Base-by-base conservation (phyloP, 2,797 vertebrate species). In the Cygnus olor region DNA sequence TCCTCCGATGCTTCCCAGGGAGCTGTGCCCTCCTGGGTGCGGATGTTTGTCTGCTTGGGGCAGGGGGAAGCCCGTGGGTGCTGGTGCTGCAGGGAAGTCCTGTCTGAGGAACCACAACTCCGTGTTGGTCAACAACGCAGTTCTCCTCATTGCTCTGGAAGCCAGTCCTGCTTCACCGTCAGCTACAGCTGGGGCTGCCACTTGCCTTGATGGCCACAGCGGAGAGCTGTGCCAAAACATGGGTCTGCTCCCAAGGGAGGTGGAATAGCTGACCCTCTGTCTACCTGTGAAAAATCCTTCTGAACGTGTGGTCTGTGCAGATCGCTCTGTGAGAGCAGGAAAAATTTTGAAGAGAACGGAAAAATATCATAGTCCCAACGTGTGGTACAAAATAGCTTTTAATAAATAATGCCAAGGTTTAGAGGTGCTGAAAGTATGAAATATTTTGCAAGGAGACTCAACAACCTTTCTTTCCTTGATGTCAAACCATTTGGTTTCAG, bases 101-200 rank as follows among this genome's bases (percentile, higher is more conserved):
- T 11, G 17, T 0, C 0, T 7, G 24, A 38, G 36, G 78, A 15
- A 2, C 32, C 16, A 27, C 7, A 2, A 2, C 38, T 0, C 0
- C 27, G 32, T 13, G 5, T 15, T 76, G 40, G 16, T n/a, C 40
- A 18, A 0, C 9, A 3, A 11, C 2, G 38, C 4, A 1, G 1
- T 21, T 24, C 20, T 13, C 64, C 18, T 13, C 3, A 2, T 12
- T 25, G 58, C 8, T 1, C 6, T 32, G 49, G 14, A 30, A 76
- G 17, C 58, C 9, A 2, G 20, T 20, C n/a, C 51, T 13, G 22
- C n/a, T n/a, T n/a, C 17, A 5, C 6, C 6, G 2, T 21, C 16
- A 10, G 5, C 42, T 64, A 19, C 21, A 32, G 64, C 30, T 44
- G 28, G 21, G 28, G 1, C 65, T 58, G 51, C 30, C 8, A 2